Conservation (phyloP, 2,888 invertebrate species). For the Gisinianus flammeolus region DNA sequence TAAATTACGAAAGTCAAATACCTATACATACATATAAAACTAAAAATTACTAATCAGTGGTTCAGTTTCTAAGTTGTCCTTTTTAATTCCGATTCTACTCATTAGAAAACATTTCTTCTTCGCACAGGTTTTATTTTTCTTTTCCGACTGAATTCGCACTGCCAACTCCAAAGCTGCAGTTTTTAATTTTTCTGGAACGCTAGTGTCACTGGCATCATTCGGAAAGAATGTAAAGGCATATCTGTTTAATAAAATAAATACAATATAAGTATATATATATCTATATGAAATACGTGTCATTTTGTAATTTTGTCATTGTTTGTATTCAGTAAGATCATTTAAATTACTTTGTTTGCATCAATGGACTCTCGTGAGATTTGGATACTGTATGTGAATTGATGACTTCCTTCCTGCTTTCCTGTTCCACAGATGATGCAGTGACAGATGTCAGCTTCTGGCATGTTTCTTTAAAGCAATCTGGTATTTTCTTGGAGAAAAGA, state of each 20-base stretch:
- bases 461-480: slow-evolving; percentile 43
- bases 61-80: neutral
- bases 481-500: slow-evolving; percentile 52
- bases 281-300: slow-evolving; percentile 2
- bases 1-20: no score
- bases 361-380: slow-evolving; percentile 20
- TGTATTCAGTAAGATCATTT: neutral
- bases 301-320: no score
- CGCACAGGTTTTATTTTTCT: slow-evolving; percentile 10
- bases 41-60: slow-evolving; percentile 16
- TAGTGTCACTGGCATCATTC: slow-evolving; percentile 53
- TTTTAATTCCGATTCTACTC: neutral
- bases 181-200: slow-evolving; percentile 54
- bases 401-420: neutral
- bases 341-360: slow-evolving; percentile 38
- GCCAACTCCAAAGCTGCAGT: slow-evolving; percentile 48
- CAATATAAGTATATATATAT: neutral
- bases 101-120: slow-evolving; percentile 14
- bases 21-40: no score
- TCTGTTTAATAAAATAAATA: slow-evolving; percentile 36
- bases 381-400: neutral
- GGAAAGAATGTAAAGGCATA: slow-evolving; percentile 50
- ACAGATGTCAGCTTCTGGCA: slow-evolving; percentile 45
- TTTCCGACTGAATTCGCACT: slow-evolving; percentile 33
- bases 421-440: slow-evolving; percentile 37